These are phyloP conservation scores for Lampris megalopsis DNA, from an alignment of 2,113 vertebrate species.

Conservation along the genomic window DNA sequence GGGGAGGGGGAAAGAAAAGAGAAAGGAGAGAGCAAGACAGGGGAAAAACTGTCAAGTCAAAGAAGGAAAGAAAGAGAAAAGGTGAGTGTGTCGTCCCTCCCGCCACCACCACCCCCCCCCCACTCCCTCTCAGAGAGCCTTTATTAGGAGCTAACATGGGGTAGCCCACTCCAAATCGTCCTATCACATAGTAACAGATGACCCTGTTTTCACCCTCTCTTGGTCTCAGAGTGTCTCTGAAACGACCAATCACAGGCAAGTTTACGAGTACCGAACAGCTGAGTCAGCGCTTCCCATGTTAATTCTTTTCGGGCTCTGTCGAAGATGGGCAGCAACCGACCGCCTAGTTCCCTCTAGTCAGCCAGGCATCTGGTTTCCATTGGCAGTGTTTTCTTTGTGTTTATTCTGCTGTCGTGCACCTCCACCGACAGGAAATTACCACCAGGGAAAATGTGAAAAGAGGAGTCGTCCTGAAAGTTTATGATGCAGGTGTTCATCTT, in stretches of 20 bases:
- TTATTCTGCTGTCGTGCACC: not conserved
- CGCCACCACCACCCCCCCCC: not conserved
- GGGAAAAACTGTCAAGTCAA: too few relatives aligned
- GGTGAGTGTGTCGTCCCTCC: too few relatives aligned
- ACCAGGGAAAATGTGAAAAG: not conserved
- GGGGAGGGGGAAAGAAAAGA: too few relatives aligned
- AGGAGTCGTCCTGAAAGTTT: not conserved
- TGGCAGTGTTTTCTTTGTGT: conserved; percentile 8
- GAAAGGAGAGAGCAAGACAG: too few relatives aligned
- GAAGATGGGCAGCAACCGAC: conserved; percentile 29
- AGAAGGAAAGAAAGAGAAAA: too few relatives aligned
- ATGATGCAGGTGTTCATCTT: not conserved
- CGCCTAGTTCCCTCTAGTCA: conserved; percentile 3
- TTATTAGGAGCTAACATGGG: conserved; percentile 4
- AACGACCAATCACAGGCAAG: conserved; percentile 54
- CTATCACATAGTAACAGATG: conserved; percentile 78
- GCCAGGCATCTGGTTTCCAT: conserved; percentile 37
- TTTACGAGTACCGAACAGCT: conserved; percentile 51
- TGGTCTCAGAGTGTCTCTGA: conserved; percentile 41
- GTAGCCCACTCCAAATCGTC: conserved; percentile 32
- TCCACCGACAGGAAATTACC: not conserved
- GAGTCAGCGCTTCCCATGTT: conserved; percentile 61
- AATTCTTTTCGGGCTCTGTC: conserved; percentile 39
- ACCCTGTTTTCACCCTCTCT: conserved; percentile 50
- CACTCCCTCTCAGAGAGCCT: not conserved